Percentiles rank a stretch among this genome's conserved stretches.
Evolutionary conservation across 2,113 vertebrate genomes (phyloP).

Genomic region (Penelope pileata): DNA sequence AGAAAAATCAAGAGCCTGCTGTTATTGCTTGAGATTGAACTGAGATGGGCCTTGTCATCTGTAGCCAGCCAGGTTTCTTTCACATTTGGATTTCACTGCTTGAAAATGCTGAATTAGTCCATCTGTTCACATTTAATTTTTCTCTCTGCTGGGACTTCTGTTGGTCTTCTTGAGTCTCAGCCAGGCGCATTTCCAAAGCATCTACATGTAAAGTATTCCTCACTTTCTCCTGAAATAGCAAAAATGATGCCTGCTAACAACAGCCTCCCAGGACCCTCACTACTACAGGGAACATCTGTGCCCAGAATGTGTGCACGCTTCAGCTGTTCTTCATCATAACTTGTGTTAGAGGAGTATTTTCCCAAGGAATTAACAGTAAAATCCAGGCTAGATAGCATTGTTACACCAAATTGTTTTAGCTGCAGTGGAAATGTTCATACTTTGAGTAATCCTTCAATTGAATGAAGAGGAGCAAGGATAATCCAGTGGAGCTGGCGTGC

Average conservation of each 20-base stretch:
- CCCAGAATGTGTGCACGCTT: not conserved
- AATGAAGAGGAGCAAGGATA: not conserved
- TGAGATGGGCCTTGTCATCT: constrained; percentile 45
- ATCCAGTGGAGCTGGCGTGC: not conserved
- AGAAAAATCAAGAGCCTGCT: not conserved
- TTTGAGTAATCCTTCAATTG: not conserved
- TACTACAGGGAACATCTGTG: not conserved
- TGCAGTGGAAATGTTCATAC: not conserved
- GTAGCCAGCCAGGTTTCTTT: constrained; percentile 24
- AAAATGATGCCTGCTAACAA: not conserved
- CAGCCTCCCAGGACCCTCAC: not conserved
- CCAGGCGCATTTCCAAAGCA: not conserved
- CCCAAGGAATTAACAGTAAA: not conserved
- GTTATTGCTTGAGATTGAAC: constrained; percentile 34
- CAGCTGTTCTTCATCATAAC: not conserved
- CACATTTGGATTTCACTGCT: constrained; percentile 16
- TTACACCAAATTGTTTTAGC: not conserved
- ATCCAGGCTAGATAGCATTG: not conserved
- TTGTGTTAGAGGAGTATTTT: not conserved
- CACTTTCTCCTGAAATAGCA: constrained; percentile 29
- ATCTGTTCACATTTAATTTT: constrained; percentile 63
- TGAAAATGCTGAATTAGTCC: constrained; percentile 56
- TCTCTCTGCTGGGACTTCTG: constrained; percentile 33
- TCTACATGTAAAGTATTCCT: not conserved
- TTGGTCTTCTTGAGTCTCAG: constrained; percentile 13